phyloP scores from a whole-genome alignment of 2,113 vertebrate species.

The Phalacrocorax brasilianus region DNA sequence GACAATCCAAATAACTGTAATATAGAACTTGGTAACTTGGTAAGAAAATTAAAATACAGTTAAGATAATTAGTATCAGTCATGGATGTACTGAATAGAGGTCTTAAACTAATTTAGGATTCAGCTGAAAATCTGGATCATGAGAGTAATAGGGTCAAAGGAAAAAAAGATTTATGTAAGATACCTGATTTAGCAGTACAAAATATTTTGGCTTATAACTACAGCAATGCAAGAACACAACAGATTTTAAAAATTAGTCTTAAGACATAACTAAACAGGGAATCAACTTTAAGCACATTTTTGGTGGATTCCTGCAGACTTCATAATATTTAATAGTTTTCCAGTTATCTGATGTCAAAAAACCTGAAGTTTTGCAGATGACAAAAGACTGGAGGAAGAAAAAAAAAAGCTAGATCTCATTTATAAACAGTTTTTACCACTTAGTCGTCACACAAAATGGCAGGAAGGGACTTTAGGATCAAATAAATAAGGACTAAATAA shows the following conservation, averaged over 20 bases:
- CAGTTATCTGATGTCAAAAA: neutral
- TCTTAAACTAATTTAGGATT: conserved; percentile 20
- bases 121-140: conserved; percentile 17
- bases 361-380: neutral
- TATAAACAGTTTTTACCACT: neutral
- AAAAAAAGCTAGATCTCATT: neutral
- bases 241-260: neutral
- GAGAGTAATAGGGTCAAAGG: neutral
- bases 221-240: neutral
- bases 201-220: neutral
- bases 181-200: neutral
- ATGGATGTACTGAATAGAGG: neutral
- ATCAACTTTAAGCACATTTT: neutral
- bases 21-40: neutral
- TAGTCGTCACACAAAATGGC: neutral
- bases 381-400: neutral
- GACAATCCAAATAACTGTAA: neutral
- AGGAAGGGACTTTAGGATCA: neutral
- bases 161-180: conserved; percentile 10
- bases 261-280: neutral
- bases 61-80: neutral
- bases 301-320: neutral
- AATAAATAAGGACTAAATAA: neutral
- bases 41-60: neutral
- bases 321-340: neutral